Evolutionary conservation across 2,113 vertebrate species (phyloP), one percentile per base, ranked within the genome.

Genomic region (Osmerus mordax): DNA sequence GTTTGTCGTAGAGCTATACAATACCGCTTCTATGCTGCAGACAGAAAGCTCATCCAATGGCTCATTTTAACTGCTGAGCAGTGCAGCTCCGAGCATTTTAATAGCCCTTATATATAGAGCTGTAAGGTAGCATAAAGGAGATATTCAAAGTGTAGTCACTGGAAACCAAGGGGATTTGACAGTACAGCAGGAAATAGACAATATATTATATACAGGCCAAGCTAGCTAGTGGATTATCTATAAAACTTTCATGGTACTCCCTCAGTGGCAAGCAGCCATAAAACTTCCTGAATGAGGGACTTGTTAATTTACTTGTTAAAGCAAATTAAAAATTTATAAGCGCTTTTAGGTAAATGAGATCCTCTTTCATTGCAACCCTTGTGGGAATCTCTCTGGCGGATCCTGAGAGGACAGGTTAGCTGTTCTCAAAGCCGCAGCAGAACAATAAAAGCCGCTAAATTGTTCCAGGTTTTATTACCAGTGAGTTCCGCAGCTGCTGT

Each of bases 231-330:
- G 94, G 95, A 97, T 97, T 95, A 95, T 96, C 95, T 94, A 97
- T 98, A 96, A 98, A 98, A 97, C 91, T 96, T 97, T 97, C 96
- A 98, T 93, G 83, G 92, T 90, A 91, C 90, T 96, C 94, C 95
- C 95, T 94, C 90, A 92, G 96, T 97, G 96, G 94, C 94, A 92
- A 93, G 92, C 91, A 91, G 93, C 95, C 94, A 94, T 98, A 98
- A 98, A 99, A 97, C 95, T 96, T 97, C 94, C 94, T 93, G 96
- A 97, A 97, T 97, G 95, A 98, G 97, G 95, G 95, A 98, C 96
- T 98, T 98, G 97, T 99, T 98, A 98, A 98, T 99, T 99, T 98
- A 98, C 96, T 99, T 99, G 97, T 98, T 99, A 98, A 98, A 98
- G 95, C 96, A 97, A 98, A 99, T 99, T 97, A 99, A 99, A 97